phyloP scores from a whole-genome alignment of 2,888 invertebrate genomes.

The Trissolcus brochymenae region DNA sequence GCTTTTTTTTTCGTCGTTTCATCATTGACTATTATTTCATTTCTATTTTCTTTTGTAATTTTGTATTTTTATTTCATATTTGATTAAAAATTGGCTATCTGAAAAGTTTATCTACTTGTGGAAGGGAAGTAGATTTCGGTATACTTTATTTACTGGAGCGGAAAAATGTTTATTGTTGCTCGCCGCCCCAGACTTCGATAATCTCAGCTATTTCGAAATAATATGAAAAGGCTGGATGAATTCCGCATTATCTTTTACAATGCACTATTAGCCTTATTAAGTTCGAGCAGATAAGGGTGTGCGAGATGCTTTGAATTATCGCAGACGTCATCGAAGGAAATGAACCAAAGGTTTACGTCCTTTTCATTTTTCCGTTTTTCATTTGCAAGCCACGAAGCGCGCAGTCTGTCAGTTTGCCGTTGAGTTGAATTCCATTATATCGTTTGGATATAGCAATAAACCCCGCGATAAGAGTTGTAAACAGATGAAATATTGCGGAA shows the following conservation, averaged over 20 bases:
- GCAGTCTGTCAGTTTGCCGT: slow-evolving; percentile 28
- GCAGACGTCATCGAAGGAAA: slow-evolving; percentile 36
- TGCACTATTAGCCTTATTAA: slow-evolving; percentile 47
- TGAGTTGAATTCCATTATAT: slow-evolving; percentile 47
- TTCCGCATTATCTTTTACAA: slow-evolving; percentile 36
- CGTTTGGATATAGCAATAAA: slow-evolving; percentile 34
- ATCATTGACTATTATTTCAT: too few species aligned
- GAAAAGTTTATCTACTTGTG: too few species aligned
- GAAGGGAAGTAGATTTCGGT: not conserved
- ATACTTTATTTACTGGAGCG: not conserved
- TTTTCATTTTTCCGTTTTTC: slow-evolving; percentile 26
- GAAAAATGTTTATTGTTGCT: too few species aligned
- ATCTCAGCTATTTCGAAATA: slow-evolving; percentile 8
- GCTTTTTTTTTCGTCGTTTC: too few species aligned
- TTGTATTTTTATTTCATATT: too few species aligned
- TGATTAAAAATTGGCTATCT: too few species aligned
- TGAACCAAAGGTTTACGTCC: slow-evolving; percentile 20
- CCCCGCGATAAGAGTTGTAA: slow-evolving; percentile 47
- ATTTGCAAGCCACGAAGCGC: slow-evolving; percentile 22
- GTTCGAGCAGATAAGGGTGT: slow-evolving; percentile 14
- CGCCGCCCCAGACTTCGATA: not conserved
- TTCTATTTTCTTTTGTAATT: too few species aligned
- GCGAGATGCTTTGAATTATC: slow-evolving; percentile 46
- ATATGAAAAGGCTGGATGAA: slow-evolving; percentile 34
- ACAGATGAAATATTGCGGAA: slow-evolving; percentile 44